Base-by-base conservation (phyloP, 2,888 invertebrate species). In the Acronicta psi region DNA sequence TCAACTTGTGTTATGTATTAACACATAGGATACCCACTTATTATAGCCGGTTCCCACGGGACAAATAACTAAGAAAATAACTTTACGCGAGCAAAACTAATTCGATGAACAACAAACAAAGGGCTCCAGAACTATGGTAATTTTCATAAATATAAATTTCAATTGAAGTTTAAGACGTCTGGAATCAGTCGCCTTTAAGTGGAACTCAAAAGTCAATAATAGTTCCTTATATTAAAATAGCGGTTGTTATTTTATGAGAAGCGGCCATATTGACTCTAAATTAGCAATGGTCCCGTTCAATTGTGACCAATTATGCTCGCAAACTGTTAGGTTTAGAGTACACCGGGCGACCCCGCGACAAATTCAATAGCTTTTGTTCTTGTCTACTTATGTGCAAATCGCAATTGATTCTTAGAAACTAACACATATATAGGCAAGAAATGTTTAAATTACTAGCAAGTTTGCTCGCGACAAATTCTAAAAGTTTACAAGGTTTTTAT, bases 231-330 rank as follows among this genome's bases (percentile, higher is more conserved):
- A 77, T 67, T 72, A 71, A 75, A 74, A 71, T 62, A 59, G 56
- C 50, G 47, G 64, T 57, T 69, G 69, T 77, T 79, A 77, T 81
- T 80, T 73, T 63, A 77, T 82, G 73, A 69, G 73, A 74, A 75
- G 79, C 73, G 46, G 63, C 62, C 69, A 80, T 83, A 83, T 82
- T 83, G 81, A 77, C 75, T 80, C 79, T 78, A 86, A 87, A 88
- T 85, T 84, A 83, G 78, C 84, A 79, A 78, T 69, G 73, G 80
- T 70, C 71, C 55, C 67, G 72, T 74, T 80, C 90, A 90, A 90
- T 90, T 90, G 90, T 73, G 73, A 80, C 81, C 89, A 90, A 90
- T 90, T 90, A 87, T 86, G 78, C 83, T 77, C 67, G 74, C 77
- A 36, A 66, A 71, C 61, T 62, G 60, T 75, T 60, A 80, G 76